phyloP scores from a whole-genome alignment of 1,140 invertebrate species.

The Drosophila miranda region DNA sequence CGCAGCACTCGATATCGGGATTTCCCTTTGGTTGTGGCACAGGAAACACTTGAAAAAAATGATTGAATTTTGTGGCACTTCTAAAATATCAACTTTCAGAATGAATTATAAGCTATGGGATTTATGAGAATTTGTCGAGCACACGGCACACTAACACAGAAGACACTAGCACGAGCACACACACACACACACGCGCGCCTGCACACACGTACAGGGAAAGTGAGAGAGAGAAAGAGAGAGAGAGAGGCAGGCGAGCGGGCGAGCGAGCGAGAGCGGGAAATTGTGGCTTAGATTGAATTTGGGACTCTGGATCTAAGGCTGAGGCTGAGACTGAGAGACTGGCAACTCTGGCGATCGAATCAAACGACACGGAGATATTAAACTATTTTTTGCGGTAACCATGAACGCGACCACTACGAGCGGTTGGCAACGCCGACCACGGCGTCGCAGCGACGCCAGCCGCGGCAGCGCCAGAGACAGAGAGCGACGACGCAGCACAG shows the following conservation, averaged over 20 bases:
- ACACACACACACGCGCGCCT: constrained; percentile 1
- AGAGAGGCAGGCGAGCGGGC: constrained; percentile 13
- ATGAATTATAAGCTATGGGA: constrained; percentile 15
- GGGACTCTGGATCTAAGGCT: constrained; percentile 26
- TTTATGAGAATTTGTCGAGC: constrained; percentile 2
- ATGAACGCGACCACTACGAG: constrained; percentile 82
- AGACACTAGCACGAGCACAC: constrained; percentile 16
- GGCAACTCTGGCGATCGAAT: constrained; percentile 74
- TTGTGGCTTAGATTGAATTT: neutral
- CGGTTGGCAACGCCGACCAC: constrained; percentile 66
- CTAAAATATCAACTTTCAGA: neutral
- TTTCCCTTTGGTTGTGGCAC: constrained; percentile 3
- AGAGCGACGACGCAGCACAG: constrained; percentile 15
- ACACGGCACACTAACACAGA: too few species aligned
- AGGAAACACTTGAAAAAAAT: constrained; percentile 38
- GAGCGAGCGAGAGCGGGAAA: constrained; percentile 10
- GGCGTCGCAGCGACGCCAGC: constrained; percentile 46
- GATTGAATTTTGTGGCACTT: constrained; percentile 6
- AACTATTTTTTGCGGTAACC: constrained; percentile 83
- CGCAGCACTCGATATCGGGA: neutral
- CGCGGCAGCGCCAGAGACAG: constrained; percentile 21
- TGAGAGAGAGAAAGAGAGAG: constrained; percentile 16
- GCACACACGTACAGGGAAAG: constrained; percentile 14
- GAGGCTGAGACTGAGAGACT: constrained; percentile 26
- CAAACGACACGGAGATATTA: constrained; percentile 82